These are phyloP conservation scores for Emmelina monodactyla DNA, from an alignment of 2,888 invertebrate genomes.

Conservation along the genomic window DNA sequence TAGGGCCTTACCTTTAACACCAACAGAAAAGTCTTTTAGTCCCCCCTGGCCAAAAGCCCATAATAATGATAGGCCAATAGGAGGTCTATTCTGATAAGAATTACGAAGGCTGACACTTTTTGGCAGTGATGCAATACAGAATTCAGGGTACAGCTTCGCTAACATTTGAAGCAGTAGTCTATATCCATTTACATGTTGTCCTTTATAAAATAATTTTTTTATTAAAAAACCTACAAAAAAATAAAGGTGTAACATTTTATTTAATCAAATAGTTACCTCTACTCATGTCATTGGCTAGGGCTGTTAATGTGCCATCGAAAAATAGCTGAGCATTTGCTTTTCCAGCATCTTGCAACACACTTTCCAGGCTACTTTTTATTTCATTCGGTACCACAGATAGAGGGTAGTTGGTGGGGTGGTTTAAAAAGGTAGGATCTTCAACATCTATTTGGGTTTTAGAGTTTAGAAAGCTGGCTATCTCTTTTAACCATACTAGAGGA, in stretches of 20 bases:
- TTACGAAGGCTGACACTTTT: constrained; percentile 72
- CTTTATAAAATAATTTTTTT: constrained; percentile 20
- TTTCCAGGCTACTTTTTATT: constrained; percentile 46
- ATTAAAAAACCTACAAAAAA: not conserved
- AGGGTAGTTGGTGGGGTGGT: constrained; percentile 66
- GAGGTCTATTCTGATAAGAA: constrained; percentile 80
- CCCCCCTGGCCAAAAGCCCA: constrained; percentile 84
- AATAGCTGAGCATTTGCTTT: constrained; percentile 71
- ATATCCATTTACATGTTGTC: constrained; percentile 70
- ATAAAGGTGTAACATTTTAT: not conserved
- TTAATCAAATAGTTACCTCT: constrained; percentile 55
- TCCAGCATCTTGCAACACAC: constrained; percentile 67
- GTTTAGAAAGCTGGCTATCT: constrained; percentile 71
- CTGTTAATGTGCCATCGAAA: constrained; percentile 73
- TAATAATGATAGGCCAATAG: constrained; percentile 74
- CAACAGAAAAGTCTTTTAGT: constrained; percentile 67
- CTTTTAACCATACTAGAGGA: constrained; percentile 74
- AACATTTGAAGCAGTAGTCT: constrained; percentile 76
- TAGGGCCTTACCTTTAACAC: constrained; percentile 68
- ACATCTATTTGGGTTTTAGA: constrained; percentile 69
- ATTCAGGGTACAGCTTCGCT: constrained; percentile 70
- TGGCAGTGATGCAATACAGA: constrained; percentile 66
- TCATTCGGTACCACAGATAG: constrained; percentile 54
- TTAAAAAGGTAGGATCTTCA: constrained; percentile 68
- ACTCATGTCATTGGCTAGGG: constrained; percentile 76